Percentiles rank a stretch among this genome's conserved stretches.
Evolutionary conservation across 2,113 vertebrate genomes (phyloP).

Genomic region (Puntigrus tetrazona): DNA sequence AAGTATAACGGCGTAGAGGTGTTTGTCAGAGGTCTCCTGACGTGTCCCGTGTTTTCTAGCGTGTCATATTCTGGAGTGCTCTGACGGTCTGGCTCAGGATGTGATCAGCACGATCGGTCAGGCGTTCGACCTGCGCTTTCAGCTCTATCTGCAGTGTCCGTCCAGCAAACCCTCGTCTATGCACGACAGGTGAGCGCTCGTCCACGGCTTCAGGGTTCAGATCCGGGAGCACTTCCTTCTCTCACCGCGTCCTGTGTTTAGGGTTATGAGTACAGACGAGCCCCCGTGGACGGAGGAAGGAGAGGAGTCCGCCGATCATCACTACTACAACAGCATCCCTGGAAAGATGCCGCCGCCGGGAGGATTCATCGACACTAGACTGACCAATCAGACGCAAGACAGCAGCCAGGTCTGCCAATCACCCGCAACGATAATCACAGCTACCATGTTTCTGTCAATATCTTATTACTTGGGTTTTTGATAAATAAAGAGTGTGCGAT

Average conservation of each 20-base stretch:
- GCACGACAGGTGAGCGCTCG: conserved; percentile 81
- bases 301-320: conserved; percentile 80
- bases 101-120: conserved; percentile 96
- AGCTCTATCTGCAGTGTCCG: conserved; percentile 93
- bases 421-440: not conserved
- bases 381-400: conserved; percentile 79
- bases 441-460: not conserved
- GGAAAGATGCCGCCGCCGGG: conserved; percentile 89
- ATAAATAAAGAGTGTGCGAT: not conserved
- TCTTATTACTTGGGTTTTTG: not conserved
- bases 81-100: conserved; percentile 90
- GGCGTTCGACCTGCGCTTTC: conserved; percentile 97
- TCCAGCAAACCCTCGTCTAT: conserved; percentile 83
- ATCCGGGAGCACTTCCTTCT: not conserved
- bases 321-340: conserved; percentile 93
- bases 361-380: conserved; percentile 83
- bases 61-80: conserved; percentile 96
- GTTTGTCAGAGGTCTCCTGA: not conserved
- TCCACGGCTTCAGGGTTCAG: not conserved
- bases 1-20: not conserved
- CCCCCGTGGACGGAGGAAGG: conserved; percentile 88
- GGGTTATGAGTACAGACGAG: conserved; percentile 92
- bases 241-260: conserved; percentile 57
- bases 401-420: conserved; percentile 74
- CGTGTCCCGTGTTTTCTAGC: conserved; percentile 70